Base-by-base conservation (phyloP, 2,113 vertebrate species). In the Oreochromis spilurus region DNA sequence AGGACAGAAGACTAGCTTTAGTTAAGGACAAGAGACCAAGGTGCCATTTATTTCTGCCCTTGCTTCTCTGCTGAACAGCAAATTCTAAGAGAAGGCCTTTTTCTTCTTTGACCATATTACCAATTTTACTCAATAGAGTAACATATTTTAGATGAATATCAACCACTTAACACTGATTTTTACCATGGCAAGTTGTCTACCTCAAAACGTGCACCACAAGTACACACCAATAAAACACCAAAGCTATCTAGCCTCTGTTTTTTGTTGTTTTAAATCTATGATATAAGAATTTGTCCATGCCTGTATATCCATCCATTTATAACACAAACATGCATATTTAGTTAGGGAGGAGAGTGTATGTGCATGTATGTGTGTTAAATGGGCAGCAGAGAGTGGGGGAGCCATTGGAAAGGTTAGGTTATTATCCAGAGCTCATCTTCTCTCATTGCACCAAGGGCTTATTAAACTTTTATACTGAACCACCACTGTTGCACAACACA, bases 401-500 rank as follows among this genome's bases (percentile, higher is more conserved):
- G 75, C 81, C 26, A 54, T 3, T 16, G 55, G 43, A 81, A 91
- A 89, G 79, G 89, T 91, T 87, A 86, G 86, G 88, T 90, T 93
- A 89, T 79, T 82, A 93, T 91, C 88, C 87, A 82, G 84, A 87
- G 85, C 91, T 92, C 90, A 88, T 92, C 88, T 88, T 70, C 75
- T 89, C 88, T 90, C 88, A 92, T 83, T 90, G 89, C 86, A 91
- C 86, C 82, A 86, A 85, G 89, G 81, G 87, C 93, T 93, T 92
- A 93, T 95, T 94, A 94, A 94, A 92, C 67, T 94, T 94, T 94
- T 31, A 94, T 93, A 90, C 21, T 80, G 83, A 89, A 91, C 86
- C 88, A 90, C 90, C 84, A 84, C 52, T 88, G 79, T 80, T 91
- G 82, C 85, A 81, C 81, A 54, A 88, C 50, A 36, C 80, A 31